These are phyloP conservation scores for Arenicola marina DNA, from an alignment of 2,888 invertebrate genomes.

Conservation along the genomic window DNA sequence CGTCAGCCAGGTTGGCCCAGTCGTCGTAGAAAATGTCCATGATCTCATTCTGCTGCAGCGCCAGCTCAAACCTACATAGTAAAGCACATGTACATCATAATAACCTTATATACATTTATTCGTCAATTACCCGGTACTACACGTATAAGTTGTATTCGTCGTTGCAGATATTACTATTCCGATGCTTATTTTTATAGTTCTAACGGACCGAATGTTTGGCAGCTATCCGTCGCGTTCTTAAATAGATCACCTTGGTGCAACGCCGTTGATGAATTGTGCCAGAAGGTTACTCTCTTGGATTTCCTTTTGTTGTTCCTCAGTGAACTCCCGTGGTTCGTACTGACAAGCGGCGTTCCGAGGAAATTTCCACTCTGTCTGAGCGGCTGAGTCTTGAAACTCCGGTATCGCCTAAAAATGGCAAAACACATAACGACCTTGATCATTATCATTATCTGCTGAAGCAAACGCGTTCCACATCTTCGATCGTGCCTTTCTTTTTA, in stretches of 20 bases:
- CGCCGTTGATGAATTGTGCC: slow-evolving; percentile 39
- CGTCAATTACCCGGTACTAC: too few species aligned
- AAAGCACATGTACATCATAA: not conserved
- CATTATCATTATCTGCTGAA: too few species aligned
- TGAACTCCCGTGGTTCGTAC: slow-evolving; percentile 54
- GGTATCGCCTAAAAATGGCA: slow-evolving; percentile 58
- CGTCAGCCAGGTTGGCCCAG: slow-evolving; percentile 55
- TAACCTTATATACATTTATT: too few species aligned
- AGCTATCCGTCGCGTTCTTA: too few species aligned
- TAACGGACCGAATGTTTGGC: too few species aligned
- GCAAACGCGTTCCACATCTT: too few species aligned
- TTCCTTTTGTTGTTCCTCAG: slow-evolving; percentile 46
- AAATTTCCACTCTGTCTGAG: slow-evolving; percentile 60
- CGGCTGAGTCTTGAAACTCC: slow-evolving; percentile 37
- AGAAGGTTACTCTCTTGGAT: slow-evolving; percentile 38
- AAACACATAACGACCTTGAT: too few species aligned
- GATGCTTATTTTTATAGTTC: too few species aligned
- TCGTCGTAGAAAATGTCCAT: slow-evolving; percentile 61
- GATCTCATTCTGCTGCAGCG: slow-evolving; percentile 61
- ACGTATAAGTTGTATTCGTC: too few species aligned
- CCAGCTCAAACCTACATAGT: slow-evolving; percentile 49
- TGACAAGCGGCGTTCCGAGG: slow-evolving; percentile 58
- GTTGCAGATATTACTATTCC: too few species aligned
- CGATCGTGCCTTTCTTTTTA: too few species aligned
- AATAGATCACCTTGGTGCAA: slow-evolving; percentile 41